Conservation (phyloP, 2,888 invertebrate species). For the Sinodicranocentrus sp. region DNA sequence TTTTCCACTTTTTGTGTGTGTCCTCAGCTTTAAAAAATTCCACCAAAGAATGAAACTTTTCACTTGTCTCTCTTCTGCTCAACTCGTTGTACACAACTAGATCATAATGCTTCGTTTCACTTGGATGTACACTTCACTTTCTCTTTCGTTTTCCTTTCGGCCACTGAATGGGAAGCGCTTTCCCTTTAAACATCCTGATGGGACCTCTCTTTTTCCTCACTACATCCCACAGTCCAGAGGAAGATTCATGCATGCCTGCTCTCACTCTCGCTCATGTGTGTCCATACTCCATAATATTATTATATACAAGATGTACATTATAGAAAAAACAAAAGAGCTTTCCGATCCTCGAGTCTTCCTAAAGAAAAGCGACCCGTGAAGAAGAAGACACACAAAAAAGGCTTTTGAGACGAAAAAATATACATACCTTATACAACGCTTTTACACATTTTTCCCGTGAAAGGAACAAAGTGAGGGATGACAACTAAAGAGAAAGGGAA, state of each 20-base stretch:
- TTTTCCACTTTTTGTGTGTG: too few relatives aligned
- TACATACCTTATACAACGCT: too few relatives aligned
- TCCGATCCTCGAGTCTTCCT: too few relatives aligned
- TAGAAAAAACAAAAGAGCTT: conserved; percentile 20
- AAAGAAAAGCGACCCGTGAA: too few relatives aligned
- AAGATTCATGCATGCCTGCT: conserved; percentile 10
- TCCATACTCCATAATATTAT: conserved; percentile 38
- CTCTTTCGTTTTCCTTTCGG: conserved; percentile 39
- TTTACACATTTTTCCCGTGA: too few relatives aligned
- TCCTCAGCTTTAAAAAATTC: too few relatives aligned
- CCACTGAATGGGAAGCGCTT: conserved; percentile 31
- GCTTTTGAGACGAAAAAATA: too few relatives aligned
- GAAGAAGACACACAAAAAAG: too few relatives aligned
- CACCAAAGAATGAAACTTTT: conserved; percentile 18
- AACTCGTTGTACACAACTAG: conserved; percentile 54
- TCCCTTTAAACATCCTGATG: conserved; percentile 53
- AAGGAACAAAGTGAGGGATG: too few relatives aligned
- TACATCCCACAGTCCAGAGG: not conserved
- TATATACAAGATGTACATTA: too few relatives aligned
- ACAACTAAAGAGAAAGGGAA: too few relatives aligned
- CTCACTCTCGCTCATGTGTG: conserved; percentile 44
- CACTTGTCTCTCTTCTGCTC: conserved; percentile 19
- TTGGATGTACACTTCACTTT: conserved; percentile 60
- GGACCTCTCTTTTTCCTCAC: conserved; percentile 39
- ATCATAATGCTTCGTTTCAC: conserved; percentile 66